Evolutionary conservation across 2,797 vertebrate species (phyloP).

Genomic region (Taeniopygia guttata): DNA sequence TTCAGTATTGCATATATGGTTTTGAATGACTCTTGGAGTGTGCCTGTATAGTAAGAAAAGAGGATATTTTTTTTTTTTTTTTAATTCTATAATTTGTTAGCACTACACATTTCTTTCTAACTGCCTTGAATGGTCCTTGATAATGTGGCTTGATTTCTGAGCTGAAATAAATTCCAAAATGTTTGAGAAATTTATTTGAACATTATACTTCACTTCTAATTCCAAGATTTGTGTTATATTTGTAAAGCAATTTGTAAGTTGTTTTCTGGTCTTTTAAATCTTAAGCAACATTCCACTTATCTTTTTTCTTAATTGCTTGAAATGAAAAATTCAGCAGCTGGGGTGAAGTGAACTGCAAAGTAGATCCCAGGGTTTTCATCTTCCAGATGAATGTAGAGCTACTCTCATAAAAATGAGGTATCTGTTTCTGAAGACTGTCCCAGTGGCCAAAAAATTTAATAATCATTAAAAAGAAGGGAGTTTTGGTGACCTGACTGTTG

Average conservation of each 20-base stretch:
- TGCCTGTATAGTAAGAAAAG: not conserved
- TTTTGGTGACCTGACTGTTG: not conserved
- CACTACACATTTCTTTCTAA: not conserved
- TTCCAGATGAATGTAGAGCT: not conserved
- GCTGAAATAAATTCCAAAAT: not conserved
- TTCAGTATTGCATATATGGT: not conserved
- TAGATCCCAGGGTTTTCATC: not conserved
- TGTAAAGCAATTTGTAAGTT: not conserved
- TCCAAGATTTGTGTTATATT: not conserved
- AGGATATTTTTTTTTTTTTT: accelerated
- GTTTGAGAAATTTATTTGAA: not conserved
- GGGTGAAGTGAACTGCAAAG: not conserved
- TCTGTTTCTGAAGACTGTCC: not conserved
- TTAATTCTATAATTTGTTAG: not conserved
- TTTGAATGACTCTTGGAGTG: not conserved
- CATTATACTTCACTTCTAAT: not conserved
- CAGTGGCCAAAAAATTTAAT: not conserved
- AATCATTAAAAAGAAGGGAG: not conserved
- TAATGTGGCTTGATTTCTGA: not conserved
- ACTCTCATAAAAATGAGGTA: not conserved
- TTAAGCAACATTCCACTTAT: not conserved
- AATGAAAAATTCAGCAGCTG: not conserved
- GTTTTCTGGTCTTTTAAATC: not conserved
- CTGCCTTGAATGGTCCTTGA: not conserved
- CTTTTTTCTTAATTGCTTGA: not conserved